Evolutionary conservation across 2,888 invertebrate genomes (phyloP), one percentile per base, ranked within the genome.

Genomic region (Lepidonotus clava): DNA sequence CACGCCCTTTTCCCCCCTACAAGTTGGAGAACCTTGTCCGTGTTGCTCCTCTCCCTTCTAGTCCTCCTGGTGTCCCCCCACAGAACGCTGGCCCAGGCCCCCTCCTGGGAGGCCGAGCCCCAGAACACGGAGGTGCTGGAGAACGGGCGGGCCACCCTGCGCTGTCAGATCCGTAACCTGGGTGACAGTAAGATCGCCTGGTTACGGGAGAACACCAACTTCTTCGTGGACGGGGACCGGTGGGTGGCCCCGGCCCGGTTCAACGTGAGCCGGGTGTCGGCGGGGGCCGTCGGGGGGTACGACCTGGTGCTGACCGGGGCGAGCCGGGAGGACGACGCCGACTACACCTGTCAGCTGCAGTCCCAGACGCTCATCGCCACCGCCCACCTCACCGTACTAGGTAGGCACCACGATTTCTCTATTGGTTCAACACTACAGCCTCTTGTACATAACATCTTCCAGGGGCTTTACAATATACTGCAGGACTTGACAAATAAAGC

Each of bases 331-430:
- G 80, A 80, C 51, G 80, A 80, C 34, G 41, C 80, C 24, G 80
- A 80, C 24, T 80, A 80, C 34, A 80, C 80, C 4, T 80, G 80
- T 51, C 80, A 80, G 46, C 80, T 80, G 1, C 80, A 80, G 46
- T 41, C 46, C 1, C 28, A 51, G 51, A 80, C 41, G 41, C 28
- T 80, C 6, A 80, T 80, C 18, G 80, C 80, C 14, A 80, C 80
- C 6, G 80, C 80, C 24, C 80, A 80, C 46, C 21, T 80, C 46
- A 80, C 80, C 8, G 51, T 80, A 0, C 18, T 80, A 80, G 80
- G 80, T 80, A 46, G 46, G 80, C n/a, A n/a, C n/a, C n/a, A n/a
- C n/a, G n/a, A n/a, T n/a, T n/a, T n/a, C n/a, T n/a, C n/a, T n/a
- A n/a, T n/a, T n/a, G n/a, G n/a, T n/a, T n/a, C n/a, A n/a, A n/a